Evolutionary conservation across 2,797 vertebrate species (phyloP).

Genomic region (Chiroxiphia lanceolata): DNA sequence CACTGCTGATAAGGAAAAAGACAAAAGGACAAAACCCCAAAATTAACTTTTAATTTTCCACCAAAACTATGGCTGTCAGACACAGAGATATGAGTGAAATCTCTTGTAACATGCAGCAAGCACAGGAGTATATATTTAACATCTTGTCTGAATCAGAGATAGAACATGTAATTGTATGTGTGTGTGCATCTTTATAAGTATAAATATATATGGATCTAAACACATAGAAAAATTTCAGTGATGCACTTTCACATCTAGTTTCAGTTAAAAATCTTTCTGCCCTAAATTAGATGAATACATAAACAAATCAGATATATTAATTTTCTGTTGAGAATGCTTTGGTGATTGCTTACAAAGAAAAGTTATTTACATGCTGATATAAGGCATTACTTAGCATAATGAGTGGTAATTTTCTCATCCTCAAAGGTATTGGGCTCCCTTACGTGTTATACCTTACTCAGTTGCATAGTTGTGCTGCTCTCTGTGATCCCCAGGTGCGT

Average conservation of each 20-base stretch:
- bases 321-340: constrained; percentile 63
- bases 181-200: neutral
- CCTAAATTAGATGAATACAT: constrained; percentile 61
- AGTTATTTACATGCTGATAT: constrained; percentile 66
- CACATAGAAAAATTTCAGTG: constrained; percentile 32
- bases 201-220: constrained; percentile 30
- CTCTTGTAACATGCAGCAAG: constrained; percentile 12
- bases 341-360: constrained; percentile 56
- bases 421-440: constrained; percentile 10
- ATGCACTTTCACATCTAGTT: constrained; percentile 24
- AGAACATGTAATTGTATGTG: neutral
- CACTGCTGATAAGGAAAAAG: constrained; percentile 72
- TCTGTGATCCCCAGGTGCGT: neutral
- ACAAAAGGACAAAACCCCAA: constrained; percentile 67
- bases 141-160: constrained; percentile 50
- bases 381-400: constrained; percentile 68
- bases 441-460: neutral
- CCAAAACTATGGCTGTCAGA: constrained; percentile 46
- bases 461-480: constrained; percentile 18
- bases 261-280: constrained; percentile 31
- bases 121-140: constrained; percentile 24
- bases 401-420: constrained; percentile 36
- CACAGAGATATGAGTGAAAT: constrained; percentile 20
- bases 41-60: constrained; percentile 76
- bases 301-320: constrained; percentile 67